These are phyloP conservation scores for Oxyruncus cristatus DNA, from an alignment of 2,113 vertebrate species.

Conservation along the genomic window DNA sequence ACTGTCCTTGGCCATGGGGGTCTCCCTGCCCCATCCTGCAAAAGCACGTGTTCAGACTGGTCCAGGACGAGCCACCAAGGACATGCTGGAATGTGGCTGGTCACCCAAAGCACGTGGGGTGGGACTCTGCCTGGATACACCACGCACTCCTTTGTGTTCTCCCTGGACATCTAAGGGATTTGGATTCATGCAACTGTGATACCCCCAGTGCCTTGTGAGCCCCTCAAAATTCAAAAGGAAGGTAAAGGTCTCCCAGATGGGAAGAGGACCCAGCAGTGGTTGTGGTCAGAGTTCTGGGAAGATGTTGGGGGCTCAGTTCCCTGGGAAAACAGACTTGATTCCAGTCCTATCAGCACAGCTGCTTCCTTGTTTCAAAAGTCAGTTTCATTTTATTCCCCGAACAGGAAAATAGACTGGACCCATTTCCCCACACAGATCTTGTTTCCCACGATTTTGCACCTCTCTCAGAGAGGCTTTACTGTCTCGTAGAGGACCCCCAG, in stretches of 20 bases:
- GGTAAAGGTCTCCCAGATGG: background rate
- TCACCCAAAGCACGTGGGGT: background rate
- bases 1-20: background rate
- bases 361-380: background rate
- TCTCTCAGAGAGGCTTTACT: background rate
- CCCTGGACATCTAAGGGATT: background rate
- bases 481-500: background rate
- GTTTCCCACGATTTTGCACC: background rate
- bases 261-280: background rate
- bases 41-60: background rate
- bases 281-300: background rate
- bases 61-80: background rate
- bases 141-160: background rate
- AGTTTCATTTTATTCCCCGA: constrained; percentile 22
- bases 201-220: background rate
- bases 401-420: background rate
- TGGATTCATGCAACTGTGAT: background rate
- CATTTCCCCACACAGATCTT: background rate
- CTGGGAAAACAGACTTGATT: background rate
- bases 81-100: background rate
- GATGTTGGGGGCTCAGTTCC: background rate
- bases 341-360: background rate
- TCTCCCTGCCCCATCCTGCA: background rate
- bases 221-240: background rate
- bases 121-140: background rate